Base-by-base conservation (phyloP, 2,797 vertebrate species). In the Chrysocyon brachyurus region DNA sequence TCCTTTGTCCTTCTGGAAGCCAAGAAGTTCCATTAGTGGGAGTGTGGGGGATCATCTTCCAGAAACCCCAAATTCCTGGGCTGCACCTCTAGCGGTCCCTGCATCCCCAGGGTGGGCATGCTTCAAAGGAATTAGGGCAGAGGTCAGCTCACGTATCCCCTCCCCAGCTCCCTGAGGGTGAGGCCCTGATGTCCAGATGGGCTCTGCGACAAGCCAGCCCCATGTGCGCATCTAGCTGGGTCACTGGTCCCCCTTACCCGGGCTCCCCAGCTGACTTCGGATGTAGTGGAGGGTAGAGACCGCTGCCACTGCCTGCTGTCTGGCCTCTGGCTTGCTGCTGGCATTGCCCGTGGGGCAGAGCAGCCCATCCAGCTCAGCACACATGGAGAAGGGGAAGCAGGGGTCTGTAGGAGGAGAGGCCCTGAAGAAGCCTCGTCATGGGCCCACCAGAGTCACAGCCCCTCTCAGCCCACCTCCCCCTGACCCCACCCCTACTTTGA, bases 341-440 rank as follows among this genome's bases (percentile, higher is more conserved):
- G 68, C 96, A 0, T 31, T 87, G 5, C 97, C 97, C 0, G 12
- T 61, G 0, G 97, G 61, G 81, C 96, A 98, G 33, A 75, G 75
- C 70, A 97, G 63, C 16, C 97, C 98, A 40, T 97, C 97, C 82
- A 98, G 88, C 22, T 97, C 96, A 0, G 57, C 96, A 0, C 49
- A 40, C 90, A 78, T 70, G 3, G 96, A 97, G 78, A 97, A 96
- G 40, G 82, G 88, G 12, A n/a, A 85, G 73, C 73, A 22, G 21
- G 96, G 40, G 28, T 83, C 98, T 98, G 88, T 4, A 19, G 70
- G 66, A 81, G 57, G 73, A 81, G 36, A 21, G 4, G 9, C 49
- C 21, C 6, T 54, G 77, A 63, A 75, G 77, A 8, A 24, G 56
- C 56, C 16, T 46, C 4, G 0, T 2, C 46, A 5, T 0, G 24